phyloP scores from a whole-genome alignment of 1,140 invertebrate species.

The Brachystomella parvula region DNA sequence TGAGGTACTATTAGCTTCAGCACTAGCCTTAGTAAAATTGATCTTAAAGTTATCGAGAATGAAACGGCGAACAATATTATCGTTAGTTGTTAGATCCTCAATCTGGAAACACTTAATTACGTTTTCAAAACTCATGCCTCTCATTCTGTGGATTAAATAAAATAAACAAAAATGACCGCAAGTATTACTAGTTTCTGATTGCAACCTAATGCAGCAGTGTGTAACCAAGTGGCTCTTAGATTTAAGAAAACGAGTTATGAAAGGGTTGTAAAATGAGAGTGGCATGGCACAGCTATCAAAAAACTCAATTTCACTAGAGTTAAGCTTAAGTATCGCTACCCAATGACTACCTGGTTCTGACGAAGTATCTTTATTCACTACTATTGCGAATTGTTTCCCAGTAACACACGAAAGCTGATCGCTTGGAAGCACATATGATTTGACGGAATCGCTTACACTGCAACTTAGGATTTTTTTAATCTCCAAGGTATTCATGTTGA shows the following conservation, averaged over 20 bases:
- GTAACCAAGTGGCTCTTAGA: neutral
- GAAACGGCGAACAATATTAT: neutral
- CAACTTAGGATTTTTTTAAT: neutral
- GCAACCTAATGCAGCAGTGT: neutral
- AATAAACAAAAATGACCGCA: slow-evolving; percentile 2
- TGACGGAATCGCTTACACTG: neutral
- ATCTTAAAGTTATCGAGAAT: neutral
- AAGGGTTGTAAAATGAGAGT: neutral
- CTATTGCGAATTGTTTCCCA: slow-evolving; percentile 9
- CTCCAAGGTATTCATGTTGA: slow-evolving; percentile 12
- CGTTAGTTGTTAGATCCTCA: neutral
- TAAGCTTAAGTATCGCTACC: slow-evolving; percentile 12
- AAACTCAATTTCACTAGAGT: slow-evolving; percentile 15
- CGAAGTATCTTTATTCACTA: slow-evolving; percentile 15
- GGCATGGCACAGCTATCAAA: slow-evolving; percentile 20
- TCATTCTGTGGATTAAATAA: slow-evolving; percentile 1
- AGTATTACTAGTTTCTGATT: neutral
- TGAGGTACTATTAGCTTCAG: neutral
- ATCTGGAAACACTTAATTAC: neutral
- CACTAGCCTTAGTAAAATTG: neutral
- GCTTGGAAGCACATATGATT: slow-evolving; percentile 3
- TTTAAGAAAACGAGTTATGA: slow-evolving; percentile 14
- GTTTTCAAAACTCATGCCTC: neutral
- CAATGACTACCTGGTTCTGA: slow-evolving; percentile 19
- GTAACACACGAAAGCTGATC: neutral